Evolutionary conservation across 2,888 invertebrate genomes (phyloP), one percentile per base, ranked within the genome.

Genomic region (Dendrolimus houi): DNA sequence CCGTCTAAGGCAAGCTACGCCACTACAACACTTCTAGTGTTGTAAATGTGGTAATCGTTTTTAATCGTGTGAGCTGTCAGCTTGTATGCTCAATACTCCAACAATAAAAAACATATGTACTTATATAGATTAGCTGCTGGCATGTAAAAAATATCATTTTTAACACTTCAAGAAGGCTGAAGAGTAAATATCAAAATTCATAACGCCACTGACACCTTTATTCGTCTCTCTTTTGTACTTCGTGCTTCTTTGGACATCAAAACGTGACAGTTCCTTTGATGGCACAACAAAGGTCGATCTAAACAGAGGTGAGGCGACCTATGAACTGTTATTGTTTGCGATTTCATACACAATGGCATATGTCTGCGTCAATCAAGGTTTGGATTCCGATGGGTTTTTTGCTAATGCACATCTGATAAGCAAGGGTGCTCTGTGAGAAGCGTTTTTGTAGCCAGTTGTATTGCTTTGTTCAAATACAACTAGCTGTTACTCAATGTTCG

Each of bases 321-420:
- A 47, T 47, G 47, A 47, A 47, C 47, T 47, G 47, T 56, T 56
- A 53, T 56, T 56, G 53, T 52, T 10, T 29, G 54, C 52, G 3
- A 47, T 47, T 47, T 58, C 64, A 12, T 8, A 47, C 47, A 47
- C 47, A 47, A 47, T 47, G 47, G 47, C 9, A 47, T 12, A 57
- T 54, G 47, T 54, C 29, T 57, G 54, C 64, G 79, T 81, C 81
- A 81, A 76, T 82, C 81, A 80, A 70, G 72, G 56, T 65, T 58
- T 29, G 29, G 29, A 62, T 65, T 68, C 71, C 64, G 77, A 77
- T 69, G 73, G 64, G 65, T 73, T 77, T 77, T 78, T 69, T 70
- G 67, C 69, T 72, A 72, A 75, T 72, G 69, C 69, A 70, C 71
- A 59, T 74, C 74, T 77, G 74, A 76, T 77, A 68, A 68, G 69